These are phyloP conservation scores for Philereme transversata DNA, from an alignment of 2,888 invertebrate species.

Conservation along the genomic window DNA sequence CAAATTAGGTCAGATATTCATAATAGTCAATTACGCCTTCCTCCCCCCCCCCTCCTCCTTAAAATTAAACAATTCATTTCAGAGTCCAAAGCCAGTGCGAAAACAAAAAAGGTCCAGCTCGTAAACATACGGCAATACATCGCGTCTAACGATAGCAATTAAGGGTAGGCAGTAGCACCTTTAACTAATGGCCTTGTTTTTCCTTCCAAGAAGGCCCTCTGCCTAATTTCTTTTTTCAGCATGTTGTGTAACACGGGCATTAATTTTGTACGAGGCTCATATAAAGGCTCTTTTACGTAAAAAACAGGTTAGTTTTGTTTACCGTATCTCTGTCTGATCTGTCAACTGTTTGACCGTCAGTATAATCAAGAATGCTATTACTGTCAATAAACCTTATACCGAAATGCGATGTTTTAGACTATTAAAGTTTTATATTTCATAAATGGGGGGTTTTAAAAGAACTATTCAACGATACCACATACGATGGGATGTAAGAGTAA, in stretches of 20 bases:
- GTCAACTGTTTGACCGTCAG: no score
- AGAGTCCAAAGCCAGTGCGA: slow-evolving; percentile 25
- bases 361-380: no score
- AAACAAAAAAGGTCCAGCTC: slow-evolving; percentile 30
- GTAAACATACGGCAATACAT: slow-evolving; percentile 40
- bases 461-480: no score
- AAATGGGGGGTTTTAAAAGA: no score
- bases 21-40: neutral
- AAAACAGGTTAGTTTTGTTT: slow-evolving; percentile 3
- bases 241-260: slow-evolving; percentile 36
- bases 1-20: no score
- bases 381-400: no score
- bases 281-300: slow-evolving; percentile 7
- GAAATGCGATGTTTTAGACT: no score
- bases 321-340: no score
- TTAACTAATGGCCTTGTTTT: slow-evolving; percentile 66
- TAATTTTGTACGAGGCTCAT: slow-evolving; percentile 37
- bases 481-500: no score
- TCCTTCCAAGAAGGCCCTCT: slow-evolving; percentile 38
- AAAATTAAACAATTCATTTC: neutral
- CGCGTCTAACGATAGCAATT: slow-evolving; percentile 60
- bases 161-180: slow-evolving; percentile 51
- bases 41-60: no score
- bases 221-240: slow-evolving; percentile 50
- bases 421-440: no score